Evolutionary conservation across 1,140 invertebrate genomes (phyloP), one percentile per base, ranked within the genome.

Genomic region (Chlorops oryzae): DNA sequence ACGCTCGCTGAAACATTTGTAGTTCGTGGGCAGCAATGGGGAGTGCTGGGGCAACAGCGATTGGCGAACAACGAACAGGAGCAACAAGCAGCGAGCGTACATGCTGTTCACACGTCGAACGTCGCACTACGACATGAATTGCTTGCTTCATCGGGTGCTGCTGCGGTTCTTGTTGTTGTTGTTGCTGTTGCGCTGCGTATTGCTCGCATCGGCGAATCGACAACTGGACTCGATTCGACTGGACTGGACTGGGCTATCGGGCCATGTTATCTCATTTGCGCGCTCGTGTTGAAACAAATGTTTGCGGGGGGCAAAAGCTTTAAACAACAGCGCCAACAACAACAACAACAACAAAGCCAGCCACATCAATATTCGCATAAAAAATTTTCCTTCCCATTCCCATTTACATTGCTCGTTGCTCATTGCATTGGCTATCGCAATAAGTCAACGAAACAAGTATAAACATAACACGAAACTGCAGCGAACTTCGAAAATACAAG

Each of bases 211-310:
- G 27, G 22, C 35, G 24, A 41, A 15, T 23, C 22, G 38, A 9
- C 28, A 15, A 15, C 9, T 15, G 9, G 28, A 32, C 37, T 28
- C 28, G 28, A 15, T 10, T 15, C 28, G 28, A 32, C 37, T 28
- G 37, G 22, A n/a, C n/a, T n/a, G n/a, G n/a, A n/a, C n/a, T 25
- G 24, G 65, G 62, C 62, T 67, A 65, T 67, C 64, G 64, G 64
- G 62, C 58, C 64, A 65, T 68, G 65, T 68, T 62, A 68, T 68
- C 65, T 68, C 65, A 68, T 68, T 68, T 68, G 65, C 65, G 65
- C 65, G 56, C 65, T 63, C 65, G 65, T 68, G 65, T 68, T 68
- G 65, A 68, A 68, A 68, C 65, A 68, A 68, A 68, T 68, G 65
- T 68, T 68, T 63, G 65, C 65, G 65, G 65, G 65, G 62, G 57